phyloP scores from a whole-genome alignment of 2,888 invertebrate species.

The Nemurella pictetii region DNA sequence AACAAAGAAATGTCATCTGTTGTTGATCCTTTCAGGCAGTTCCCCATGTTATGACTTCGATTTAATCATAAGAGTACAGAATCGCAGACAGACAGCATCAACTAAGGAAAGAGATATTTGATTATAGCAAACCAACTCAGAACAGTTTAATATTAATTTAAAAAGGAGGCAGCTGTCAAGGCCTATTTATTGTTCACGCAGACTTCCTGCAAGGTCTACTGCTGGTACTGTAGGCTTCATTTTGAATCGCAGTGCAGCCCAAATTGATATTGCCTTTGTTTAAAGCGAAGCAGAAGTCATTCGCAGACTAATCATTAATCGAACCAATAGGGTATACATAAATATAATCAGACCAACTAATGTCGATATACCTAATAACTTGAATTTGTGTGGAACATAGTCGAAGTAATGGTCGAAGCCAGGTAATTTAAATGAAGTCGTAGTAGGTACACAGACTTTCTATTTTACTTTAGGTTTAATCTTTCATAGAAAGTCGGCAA shows the following conservation, averaged over 20 bases:
- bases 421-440: not conserved
- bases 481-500: not conserved
- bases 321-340: not conserved
- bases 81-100: not conserved
- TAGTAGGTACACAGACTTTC: not conserved
- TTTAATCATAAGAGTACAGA: not conserved
- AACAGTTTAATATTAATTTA: not conserved
- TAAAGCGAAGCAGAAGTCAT: not conserved
- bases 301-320: not conserved
- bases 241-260: not conserved
- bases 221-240: not conserved
- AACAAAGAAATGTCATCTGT: conserved; percentile 66
- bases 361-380: not conserved
- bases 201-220: not conserved
- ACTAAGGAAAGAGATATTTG: not conserved
- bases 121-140: not conserved
- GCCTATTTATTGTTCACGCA: not conserved
- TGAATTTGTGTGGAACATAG: not conserved
- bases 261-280: not conserved
- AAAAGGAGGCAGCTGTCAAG: not conserved
- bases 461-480: not conserved
- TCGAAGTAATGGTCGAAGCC: not conserved
- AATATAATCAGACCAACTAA: not conserved
- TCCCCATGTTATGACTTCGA: conserved; percentile 60
- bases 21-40: conserved; percentile 68